Evolutionary conservation across 2,888 invertebrate genomes (phyloP).

Genomic region (Drosophila lutescens): DNA sequence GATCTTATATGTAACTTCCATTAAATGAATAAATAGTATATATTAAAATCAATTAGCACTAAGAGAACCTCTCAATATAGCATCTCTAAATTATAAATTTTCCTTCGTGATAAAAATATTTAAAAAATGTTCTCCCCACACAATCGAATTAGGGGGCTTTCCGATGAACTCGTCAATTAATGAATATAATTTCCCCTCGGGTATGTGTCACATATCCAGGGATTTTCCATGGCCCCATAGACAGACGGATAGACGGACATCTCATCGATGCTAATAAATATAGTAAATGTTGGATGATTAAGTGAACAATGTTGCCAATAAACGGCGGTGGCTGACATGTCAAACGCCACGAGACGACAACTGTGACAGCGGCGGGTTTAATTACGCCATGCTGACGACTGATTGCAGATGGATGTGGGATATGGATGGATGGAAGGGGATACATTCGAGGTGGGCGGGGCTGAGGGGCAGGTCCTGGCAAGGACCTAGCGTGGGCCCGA

Average conservation of each 20-base stretch:
- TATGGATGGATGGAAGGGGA: not conserved
- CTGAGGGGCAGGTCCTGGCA: constrained; percentile 35
- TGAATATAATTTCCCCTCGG: not conserved
- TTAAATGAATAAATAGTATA: no score
- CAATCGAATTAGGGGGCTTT: not conserved
- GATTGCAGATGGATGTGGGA: constrained; percentile 53
- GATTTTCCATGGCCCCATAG: constrained; percentile 30
- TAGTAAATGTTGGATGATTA: constrained; percentile 25
- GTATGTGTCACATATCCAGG: constrained; percentile 29
- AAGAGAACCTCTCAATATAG: no score
- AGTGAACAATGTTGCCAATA: constrained; percentile 39
- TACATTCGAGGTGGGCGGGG: constrained; percentile 4
- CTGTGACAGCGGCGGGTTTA: constrained; percentile 51
- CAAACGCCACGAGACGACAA: constrained; percentile 34
- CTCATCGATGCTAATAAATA: constrained; percentile 6
- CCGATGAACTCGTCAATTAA: not conserved
- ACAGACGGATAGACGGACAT: constrained; percentile 13
- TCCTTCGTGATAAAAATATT: no score
- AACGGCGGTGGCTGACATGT: constrained; percentile 23
- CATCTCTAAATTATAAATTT: no score
- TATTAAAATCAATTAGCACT: no score
- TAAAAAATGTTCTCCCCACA: not conserved
- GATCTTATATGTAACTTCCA: no score
- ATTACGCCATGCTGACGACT: constrained; percentile 73
- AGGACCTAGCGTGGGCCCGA: constrained; percentile 31